Base-by-base conservation (phyloP, 1,140 invertebrate species). In the Pseudobourletiella spinata region DNA sequence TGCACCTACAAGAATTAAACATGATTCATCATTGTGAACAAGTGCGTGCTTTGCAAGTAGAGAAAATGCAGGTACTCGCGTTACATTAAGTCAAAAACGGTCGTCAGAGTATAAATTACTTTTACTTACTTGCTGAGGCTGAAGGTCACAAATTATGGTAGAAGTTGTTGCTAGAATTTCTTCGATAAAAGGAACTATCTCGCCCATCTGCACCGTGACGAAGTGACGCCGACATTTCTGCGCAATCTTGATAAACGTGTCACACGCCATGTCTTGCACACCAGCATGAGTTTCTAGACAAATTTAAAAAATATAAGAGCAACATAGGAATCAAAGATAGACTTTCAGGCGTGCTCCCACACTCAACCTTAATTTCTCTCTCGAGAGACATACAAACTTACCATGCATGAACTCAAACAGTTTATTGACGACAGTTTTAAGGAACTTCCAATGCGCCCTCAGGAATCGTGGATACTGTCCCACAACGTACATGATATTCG, bases 201-300 rank as follows among this genome's bases (percentile, higher is more conserved):
- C 97, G 25, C 95, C 95, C 52, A 92, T 84, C 80, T 99, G 96
- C 51, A 93, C 84, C 66, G 90, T 86, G 30, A 99, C 95, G 83
- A 99, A 99, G 79, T 99, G 95, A 66, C 94, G 81, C 59, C 93
- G 82, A 79, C 97, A 99, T 77, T 99, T 99, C 66, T 95, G 82
- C n/a, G 97, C 94, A 74, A 99, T 99, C 79, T 99, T 99, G 69
- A 99, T 99, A 75, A 99, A 99, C 24, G 97, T 99, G 80, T 99
- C 97, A 81, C 97, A 99, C 57, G 97, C 97, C 97, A 99, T 99
- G 74, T 98, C 95, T 76, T 92, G 89, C 8, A 99, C 96, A 72
- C 97, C 97, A 76, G 99, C 97, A 75, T 99, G 97, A 29, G 95
- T 98, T 82, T 99, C 95, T 87, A 66, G 29, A 76, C 73, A 65